Percentiles rank a stretch among this genome's conserved stretches.
Conservation (phyloP, 2,888 invertebrate genomes). For the Perizoma affinitatum region DNA sequence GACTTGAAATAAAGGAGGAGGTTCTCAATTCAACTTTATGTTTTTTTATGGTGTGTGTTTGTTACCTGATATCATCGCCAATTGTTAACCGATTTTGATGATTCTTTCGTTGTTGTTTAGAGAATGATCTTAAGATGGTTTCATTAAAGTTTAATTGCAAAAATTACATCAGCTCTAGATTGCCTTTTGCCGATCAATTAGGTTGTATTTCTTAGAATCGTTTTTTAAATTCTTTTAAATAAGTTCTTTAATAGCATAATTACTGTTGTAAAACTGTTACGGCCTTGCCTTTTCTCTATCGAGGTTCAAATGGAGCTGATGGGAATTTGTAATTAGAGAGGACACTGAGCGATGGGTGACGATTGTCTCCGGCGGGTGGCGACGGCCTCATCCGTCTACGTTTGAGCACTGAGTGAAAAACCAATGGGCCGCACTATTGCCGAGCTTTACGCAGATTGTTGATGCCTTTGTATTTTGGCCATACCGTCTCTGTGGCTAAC, state of each 20-base stretch:
- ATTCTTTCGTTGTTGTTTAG: too few relatives aligned
- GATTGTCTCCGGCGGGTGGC: slow-evolving; percentile 73
- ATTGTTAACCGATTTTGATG: too few relatives aligned
- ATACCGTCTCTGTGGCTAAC: too few relatives aligned
- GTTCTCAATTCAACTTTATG: too few relatives aligned
- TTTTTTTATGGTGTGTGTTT: too few relatives aligned
- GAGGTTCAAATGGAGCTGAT: slow-evolving; percentile 79
- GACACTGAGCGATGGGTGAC: slow-evolving; percentile 81
- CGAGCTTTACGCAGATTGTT: slow-evolving; percentile 65
- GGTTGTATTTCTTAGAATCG: too few relatives aligned
- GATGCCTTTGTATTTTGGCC: slow-evolving; percentile 2
- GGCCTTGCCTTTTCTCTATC: slow-evolving; percentile 62
- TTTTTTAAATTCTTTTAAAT: slow-evolving; percentile 19
- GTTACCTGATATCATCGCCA: too few relatives aligned
- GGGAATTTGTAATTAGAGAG: slow-evolving; percentile 80
- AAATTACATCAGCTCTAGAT: too few relatives aligned
- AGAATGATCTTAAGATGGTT: too few relatives aligned
- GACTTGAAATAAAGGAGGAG: too few relatives aligned
- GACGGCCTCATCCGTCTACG: slow-evolving; percentile 78
- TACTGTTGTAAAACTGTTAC: slow-evolving; percentile 59
- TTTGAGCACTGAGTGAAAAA: slow-evolving; percentile 80
- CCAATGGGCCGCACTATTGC: slow-evolving; percentile 80
- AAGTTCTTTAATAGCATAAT: slow-evolving; percentile 44
- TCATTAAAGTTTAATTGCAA: too few relatives aligned
- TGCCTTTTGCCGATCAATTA: too few relatives aligned